These are phyloP conservation scores for Benitochromis conjunctus DNA, from an alignment of 2,113 vertebrate species.

Conservation along the genomic window DNA sequence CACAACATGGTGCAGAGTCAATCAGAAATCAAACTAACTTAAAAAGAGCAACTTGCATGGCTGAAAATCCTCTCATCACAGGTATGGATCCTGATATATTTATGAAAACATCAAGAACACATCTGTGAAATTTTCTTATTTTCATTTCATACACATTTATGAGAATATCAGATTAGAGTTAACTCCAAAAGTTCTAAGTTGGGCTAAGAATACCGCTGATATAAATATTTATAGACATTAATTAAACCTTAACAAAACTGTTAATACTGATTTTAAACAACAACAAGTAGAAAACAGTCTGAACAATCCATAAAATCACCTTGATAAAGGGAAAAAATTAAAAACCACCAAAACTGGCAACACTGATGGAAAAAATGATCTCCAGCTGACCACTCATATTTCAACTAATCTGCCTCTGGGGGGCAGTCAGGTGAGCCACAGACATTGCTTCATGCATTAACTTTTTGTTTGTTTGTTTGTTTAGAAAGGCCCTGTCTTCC, in stretches of 20 bases:
- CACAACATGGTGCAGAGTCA: accelerated
- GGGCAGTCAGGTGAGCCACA: background rate
- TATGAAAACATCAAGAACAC: background rate
- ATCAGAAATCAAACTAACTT: background rate
- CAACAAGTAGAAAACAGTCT: background rate
- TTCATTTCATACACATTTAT: background rate
- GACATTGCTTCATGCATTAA: background rate
- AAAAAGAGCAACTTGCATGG: background rate
- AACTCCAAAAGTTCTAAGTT: background rate
- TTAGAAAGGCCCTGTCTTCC: background rate
- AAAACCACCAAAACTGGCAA: background rate
- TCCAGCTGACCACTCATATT: background rate
- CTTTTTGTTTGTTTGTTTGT: background rate
- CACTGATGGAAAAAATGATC: accelerated
- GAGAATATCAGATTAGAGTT: background rate
- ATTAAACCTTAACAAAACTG: background rate
- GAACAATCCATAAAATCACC: background rate
- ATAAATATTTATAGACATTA: background rate
- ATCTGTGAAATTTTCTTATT: background rate
- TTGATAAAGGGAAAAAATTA: background rate
- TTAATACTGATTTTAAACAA: background rate
- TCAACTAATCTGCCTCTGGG: background rate
- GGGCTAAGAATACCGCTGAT: background rate
- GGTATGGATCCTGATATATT: background rate
- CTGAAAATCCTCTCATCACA: background rate